Base-by-base conservation (phyloP, 2,797 vertebrate species). In the Nyctibius grandis region DNA sequence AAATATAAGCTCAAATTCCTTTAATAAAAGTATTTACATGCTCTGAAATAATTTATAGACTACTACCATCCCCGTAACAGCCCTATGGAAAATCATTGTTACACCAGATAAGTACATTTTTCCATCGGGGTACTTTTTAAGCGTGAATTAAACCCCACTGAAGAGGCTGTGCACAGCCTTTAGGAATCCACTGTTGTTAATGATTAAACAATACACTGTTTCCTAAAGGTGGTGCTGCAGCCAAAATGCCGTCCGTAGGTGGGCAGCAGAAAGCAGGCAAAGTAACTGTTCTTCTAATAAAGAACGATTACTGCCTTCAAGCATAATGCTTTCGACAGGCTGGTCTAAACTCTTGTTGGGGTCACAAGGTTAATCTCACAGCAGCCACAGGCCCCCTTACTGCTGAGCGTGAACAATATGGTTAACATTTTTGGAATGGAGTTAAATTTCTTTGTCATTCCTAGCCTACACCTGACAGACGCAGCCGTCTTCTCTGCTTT, bases 161-260 rank as follows among this genome's bases (percentile, higher is more conserved):
- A 81, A 84, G 80, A 82, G 54, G 47, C 50, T 83, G 17, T 29
- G 31, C 40, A 23, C 22, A 85, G 63, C n/a, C 75, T 64, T 89
- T 34, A 61, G 61, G 72, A 80, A 88, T 85, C 68, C 6, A 4
- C 40, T 47, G 38, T 10, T 56, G 83, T 92, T 97, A 93, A 91
- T 82, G 53, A 92, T 97, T 97, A 97, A 97, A 79, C 88, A 85
- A 29, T 40, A 53, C 51, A 11, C 40, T 36, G 47, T 90, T 95
- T 93, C 92, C 95, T 95, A 96, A 91, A 95, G 95, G 88, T 95
- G 95, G 93, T 87, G 95, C 96, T 97, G 76, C 92, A 95, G 77
- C 45, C 92, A 96, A 91, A 88, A 91, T 6, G 63, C 87, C 85
- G 17, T 82, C 80, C 77, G n/a, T 76, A 91, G 59, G 77, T 77